Conservation (phyloP, 2,797 vertebrate species). For the Manis pentadactyla region DNA sequence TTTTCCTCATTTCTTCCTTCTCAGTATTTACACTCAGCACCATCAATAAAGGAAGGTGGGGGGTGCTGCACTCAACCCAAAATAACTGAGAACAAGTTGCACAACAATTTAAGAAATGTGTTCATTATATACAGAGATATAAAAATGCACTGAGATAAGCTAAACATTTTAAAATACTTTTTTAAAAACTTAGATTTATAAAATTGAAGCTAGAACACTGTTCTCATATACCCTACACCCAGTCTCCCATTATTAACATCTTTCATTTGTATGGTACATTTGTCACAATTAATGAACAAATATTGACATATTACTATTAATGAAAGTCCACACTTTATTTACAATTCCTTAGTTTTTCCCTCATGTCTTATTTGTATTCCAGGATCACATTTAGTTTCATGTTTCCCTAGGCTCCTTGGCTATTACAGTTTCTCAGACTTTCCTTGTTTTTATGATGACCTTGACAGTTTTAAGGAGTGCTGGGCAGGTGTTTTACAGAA, state of each 20-base stretch:
- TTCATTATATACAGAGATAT: background rate
- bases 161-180: background rate
- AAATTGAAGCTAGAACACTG: background rate
- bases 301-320: background rate
- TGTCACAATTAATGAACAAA: background rate
- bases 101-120: constrained; percentile 11
- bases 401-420: background rate
- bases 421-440: background rate
- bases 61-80: background rate
- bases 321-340: background rate
- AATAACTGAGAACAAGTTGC: constrained; percentile 13
- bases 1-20: constrained; percentile 49
- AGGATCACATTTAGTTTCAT: background rate
- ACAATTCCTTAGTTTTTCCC: background rate
- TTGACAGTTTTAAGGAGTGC: background rate
- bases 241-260: background rate
- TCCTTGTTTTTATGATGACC: background rate
- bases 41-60: background rate
- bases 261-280: background rate
- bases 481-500: background rate
- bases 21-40: constrained; percentile 6
- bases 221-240: background rate
- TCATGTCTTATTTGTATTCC: background rate
- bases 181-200: background rate
- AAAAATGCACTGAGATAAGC: background rate